Base-by-base conservation (phyloP, 2,797 vertebrate genomes). In the Buphagus erythrorhynchus region DNA sequence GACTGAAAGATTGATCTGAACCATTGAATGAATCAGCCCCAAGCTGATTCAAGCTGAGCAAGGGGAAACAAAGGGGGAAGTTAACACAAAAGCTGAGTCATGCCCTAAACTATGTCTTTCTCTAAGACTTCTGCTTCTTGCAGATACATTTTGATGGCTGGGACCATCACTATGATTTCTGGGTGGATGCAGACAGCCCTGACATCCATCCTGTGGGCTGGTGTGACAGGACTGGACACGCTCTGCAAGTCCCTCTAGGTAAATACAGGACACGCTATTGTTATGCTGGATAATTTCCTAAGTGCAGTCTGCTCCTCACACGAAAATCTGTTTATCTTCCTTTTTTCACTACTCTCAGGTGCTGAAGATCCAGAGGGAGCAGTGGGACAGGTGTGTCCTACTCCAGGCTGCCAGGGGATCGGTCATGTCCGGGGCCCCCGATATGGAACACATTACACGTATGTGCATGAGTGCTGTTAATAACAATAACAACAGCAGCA, bases 371-470 rank as follows among this genome's bases (percentile, higher is more conserved):
- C 96, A 71, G 68, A 97, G 57, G 89, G 94, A 25, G 91, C 98
- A 71, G 98, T 96, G 61, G 99, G 98, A 93, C 99, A 99, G 95
- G 98, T 97, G 6, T 99, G 99, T 96, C 99, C 99, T 63, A 99
- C 99, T 66, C 98, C 98, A 18, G 99, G 99, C 93, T 99, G 99
- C 96, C 98, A 98, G 2, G 99, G 99, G 7, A 98, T 99, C 1
- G 99, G 99, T 48, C 99, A 99, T 51, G 98, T 99, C 52, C 98
- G 98, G 91, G 99, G 99, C 83, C 98, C 99, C 46, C 98, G 98
- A 91, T 99, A 99, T 6, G 99, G 99, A 87, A 99, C 99, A 9
- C 99, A 99, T 97, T 98, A 99, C 94, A 99, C 98, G 99, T 99
- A 93, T 79, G 99, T 98, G 40, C 2, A 22, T 3, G 43, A 13